phyloP scores from a whole-genome alignment of 2,113 vertebrate species.

The Nothoprocta pentlandii region DNA sequence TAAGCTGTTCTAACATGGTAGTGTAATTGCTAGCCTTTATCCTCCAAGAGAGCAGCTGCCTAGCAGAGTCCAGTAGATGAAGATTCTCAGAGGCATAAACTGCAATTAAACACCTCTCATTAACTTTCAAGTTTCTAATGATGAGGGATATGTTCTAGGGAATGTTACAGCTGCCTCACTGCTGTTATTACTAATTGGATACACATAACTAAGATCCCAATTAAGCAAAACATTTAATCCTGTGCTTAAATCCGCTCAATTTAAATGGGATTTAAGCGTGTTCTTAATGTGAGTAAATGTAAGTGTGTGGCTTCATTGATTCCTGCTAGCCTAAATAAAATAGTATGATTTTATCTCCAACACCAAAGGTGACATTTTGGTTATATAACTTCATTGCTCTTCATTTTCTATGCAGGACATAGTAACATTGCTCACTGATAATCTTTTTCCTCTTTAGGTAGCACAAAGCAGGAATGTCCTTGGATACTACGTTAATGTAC shows the following conservation, averaged over 20 bases:
- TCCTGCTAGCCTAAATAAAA: conserved; percentile 38
- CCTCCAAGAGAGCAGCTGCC: not conserved
- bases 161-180: not conserved
- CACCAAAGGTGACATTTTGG: not conserved
- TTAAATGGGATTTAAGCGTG: not conserved
- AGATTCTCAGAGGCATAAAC: conserved; percentile 20
- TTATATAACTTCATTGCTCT: not conserved
- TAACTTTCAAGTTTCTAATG: conserved; percentile 37
- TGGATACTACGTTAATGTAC: conserved; percentile 34
- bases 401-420: not conserved
- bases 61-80: not conserved
- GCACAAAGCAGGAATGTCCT: conserved; percentile 5
- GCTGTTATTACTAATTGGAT: conserved; percentile 4
- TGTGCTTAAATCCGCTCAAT: not conserved
- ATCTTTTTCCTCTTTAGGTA: conserved; percentile 21
- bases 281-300: not conserved
- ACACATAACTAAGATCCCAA: not conserved
- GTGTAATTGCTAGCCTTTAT: conserved; percentile 2
- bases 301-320: not conserved
- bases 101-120: conserved; percentile 35
- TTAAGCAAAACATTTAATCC: conserved; percentile 18
- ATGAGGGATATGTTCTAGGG: not conserved
- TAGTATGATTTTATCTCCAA: not conserved
- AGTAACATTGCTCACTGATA: not conserved
- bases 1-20: not conserved